A percentile compares a stretch with the other conserved stretches of the same genome.
phyloP scores from a whole-genome alignment of 1,140 invertebrate genomes.

The Meteorus sp. region DNA sequence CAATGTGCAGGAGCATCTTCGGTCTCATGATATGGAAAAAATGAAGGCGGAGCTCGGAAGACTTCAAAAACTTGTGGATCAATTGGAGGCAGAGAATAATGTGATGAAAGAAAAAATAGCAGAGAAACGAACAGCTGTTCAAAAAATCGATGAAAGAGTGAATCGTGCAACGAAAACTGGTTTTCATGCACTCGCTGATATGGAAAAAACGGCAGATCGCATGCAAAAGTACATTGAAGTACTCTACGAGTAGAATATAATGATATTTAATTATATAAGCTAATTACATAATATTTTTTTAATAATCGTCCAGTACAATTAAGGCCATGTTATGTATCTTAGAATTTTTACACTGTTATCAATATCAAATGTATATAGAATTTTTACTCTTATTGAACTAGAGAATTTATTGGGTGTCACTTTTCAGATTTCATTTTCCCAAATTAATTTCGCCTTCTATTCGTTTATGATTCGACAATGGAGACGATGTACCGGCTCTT shows the following conservation, averaged over 20 bases:
- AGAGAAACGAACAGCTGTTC: constrained; percentile 28
- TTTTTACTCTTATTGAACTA: too few relatives aligned
- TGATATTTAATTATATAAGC: neutral
- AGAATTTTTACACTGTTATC: too few relatives aligned
- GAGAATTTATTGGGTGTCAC: too few relatives aligned
- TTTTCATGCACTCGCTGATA: constrained; percentile 20
- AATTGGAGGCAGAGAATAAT: constrained; percentile 39
- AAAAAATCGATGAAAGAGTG: constrained; percentile 12
- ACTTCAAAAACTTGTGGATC: constrained; percentile 30
- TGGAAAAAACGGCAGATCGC: constrained; percentile 26
- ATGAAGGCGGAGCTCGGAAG: constrained; percentile 35
- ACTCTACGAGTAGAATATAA: constrained; percentile 5
- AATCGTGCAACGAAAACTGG: constrained; percentile 27
- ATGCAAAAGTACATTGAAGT: constrained; percentile 25
- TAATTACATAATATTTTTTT: neutral
- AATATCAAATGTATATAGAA: too few relatives aligned
- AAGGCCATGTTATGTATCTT: too few relatives aligned
- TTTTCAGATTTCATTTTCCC: too few relatives aligned
- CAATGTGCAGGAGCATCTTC: constrained; percentile 39
- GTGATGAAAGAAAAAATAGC: constrained; percentile 31
- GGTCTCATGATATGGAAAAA: constrained; percentile 36
- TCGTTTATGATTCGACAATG: too few relatives aligned
- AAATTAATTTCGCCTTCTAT: too few relatives aligned
- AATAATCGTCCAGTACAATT: neutral
- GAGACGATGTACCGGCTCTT: too few relatives aligned